Percentiles rank a stretch among this genome's conserved stretches.
These are phyloP conservation scores for Zosterops hypoxanthus DNA, from an alignment of 2,113 vertebrate genomes.

Conservation along the genomic window DNA sequence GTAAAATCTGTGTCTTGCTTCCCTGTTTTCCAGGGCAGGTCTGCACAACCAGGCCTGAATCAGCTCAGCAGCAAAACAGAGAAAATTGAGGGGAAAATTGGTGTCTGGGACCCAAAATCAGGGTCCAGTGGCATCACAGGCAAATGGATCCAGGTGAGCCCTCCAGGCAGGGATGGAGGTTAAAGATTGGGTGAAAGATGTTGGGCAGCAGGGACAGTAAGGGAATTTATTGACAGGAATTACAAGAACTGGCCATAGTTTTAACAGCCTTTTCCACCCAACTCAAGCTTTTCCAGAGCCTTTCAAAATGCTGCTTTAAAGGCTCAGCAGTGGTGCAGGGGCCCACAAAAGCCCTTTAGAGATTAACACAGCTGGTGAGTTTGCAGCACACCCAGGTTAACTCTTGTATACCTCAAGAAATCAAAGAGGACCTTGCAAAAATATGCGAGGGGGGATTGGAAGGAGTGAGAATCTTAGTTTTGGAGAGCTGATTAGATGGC, in stretches of 20 bases:
- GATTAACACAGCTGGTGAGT: neutral
- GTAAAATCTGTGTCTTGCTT: neutral
- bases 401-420: neutral
- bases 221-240: neutral
- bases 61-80: neutral
- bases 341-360: neutral
- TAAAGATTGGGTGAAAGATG: neutral
- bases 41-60: neutral
- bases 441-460: rapidly evolving
- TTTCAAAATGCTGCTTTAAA: neutral
- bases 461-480: rapidly evolving
- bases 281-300: neutral
- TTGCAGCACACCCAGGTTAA: neutral
- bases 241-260: neutral
- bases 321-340: no score
- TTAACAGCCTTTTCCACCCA: neutral
- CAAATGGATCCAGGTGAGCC: neutral
- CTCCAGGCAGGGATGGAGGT: neutral
- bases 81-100: neutral
- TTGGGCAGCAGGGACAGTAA: neutral
- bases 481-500: neutral
- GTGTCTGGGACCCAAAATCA: neutral
- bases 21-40: neutral
- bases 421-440: neutral
- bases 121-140: neutral